phyloP scores from a whole-genome alignment of 2,888 invertebrate genomes.

The Drosophila mayaguana region DNA sequence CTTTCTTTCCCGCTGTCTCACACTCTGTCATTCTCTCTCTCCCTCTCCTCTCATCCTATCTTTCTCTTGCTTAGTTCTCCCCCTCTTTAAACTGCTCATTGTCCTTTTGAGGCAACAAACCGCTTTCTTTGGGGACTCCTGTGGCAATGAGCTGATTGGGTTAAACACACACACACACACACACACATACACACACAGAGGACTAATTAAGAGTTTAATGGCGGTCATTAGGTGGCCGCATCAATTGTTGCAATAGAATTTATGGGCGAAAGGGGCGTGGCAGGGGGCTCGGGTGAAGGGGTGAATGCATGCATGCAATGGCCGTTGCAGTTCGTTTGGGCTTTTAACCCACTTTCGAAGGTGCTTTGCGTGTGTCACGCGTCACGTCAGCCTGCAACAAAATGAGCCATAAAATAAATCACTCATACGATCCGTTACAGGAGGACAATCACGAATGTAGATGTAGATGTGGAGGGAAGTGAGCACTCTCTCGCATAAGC shows the following conservation, averaged over 20 bases:
- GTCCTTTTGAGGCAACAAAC: background rate
- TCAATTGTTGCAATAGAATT: constrained; percentile 40
- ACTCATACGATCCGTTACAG: constrained; percentile 67
- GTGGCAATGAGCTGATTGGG: constrained; percentile 41
- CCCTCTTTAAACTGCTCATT: background rate
- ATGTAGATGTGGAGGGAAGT: too few relatives aligned
- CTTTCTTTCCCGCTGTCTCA: background rate
- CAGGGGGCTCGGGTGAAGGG: background rate
- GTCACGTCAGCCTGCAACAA: constrained; percentile 26
- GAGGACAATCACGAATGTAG: too few relatives aligned
- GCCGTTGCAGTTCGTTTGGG: constrained; percentile 24
- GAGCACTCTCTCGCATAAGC: background rate
- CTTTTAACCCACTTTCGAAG: constrained; percentile 49
- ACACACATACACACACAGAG: constrained; percentile 8
- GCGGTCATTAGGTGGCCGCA: constrained; percentile 38
- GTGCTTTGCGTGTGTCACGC: constrained; percentile 53
- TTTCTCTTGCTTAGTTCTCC: background rate
- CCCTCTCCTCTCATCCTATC: background rate
- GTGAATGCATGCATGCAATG: constrained; percentile 29
- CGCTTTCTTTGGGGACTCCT: background rate
- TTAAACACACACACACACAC: constrained; percentile 9
- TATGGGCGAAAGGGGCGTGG: background rate
- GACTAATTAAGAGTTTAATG: constrained; percentile 58
- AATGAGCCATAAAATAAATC: constrained; percentile 68
- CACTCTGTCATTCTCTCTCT: background rate